Percentiles rank a stretch among this genome's conserved stretches.
These are phyloP conservation scores for Notodonta ziczac DNA, from an alignment of 2,888 invertebrate species.

Conservation along the genomic window DNA sequence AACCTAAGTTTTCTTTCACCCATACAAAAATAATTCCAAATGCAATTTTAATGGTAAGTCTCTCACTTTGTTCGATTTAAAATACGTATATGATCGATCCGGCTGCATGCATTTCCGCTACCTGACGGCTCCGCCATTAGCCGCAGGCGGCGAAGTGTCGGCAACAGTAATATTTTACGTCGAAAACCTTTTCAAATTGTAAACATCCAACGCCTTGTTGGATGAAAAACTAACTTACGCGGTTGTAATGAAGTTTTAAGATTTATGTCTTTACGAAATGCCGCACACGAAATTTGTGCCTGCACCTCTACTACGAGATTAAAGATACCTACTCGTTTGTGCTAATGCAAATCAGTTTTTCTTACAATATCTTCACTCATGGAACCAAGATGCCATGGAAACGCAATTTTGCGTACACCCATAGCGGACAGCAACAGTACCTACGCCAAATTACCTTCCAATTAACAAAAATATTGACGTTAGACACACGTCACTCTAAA, in stretches of 20 bases:
- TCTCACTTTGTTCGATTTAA: conserved; percentile 14
- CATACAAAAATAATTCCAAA: background rate
- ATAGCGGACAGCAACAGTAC: too few species aligned
- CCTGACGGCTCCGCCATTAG: conserved; percentile 55
- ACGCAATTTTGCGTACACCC: too few species aligned
- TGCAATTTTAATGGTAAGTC: background rate
- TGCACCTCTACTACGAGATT: background rate
- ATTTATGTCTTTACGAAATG: conserved; percentile 67
- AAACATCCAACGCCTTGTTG: conserved; percentile 69
- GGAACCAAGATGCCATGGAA: too few species aligned
- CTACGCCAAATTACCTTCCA: too few species aligned
- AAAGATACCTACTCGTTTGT: too few species aligned
- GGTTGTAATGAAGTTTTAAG: conserved; percentile 71
- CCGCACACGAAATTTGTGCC: conserved; percentile 39
- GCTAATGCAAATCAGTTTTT: too few species aligned
- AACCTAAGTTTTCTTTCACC: background rate
- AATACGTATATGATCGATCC: conserved; percentile 37
- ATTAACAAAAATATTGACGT: too few species aligned
- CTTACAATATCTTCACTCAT: too few species aligned
- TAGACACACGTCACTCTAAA: too few species aligned
- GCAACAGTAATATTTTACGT: conserved; percentile 76
- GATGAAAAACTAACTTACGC: conserved; percentile 66
- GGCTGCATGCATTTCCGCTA: conserved; percentile 37
- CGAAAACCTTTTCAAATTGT: conserved; percentile 79
- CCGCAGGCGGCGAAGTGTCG: conserved; percentile 53